A percentile compares a stretch with the other conserved stretches of the same genome.
phyloP scores from a whole-genome alignment of 2,113 vertebrate species.

The Fulica atra region DNA sequence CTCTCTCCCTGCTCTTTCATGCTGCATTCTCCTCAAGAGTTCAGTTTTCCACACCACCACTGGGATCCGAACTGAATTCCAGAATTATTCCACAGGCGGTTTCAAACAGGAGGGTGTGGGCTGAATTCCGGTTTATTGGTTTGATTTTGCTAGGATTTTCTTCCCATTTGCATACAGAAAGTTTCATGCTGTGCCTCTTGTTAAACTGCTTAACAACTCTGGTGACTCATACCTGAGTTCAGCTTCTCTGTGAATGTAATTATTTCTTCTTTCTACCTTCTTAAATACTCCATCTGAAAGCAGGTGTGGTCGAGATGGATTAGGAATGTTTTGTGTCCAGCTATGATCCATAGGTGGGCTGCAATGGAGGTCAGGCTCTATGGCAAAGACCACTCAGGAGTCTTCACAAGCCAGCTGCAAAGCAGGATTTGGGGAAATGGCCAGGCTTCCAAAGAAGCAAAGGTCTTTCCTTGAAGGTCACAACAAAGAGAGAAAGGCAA shows the following conservation, averaged over 20 bases:
- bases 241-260: neutral
- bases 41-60: neutral
- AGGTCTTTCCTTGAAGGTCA: neutral
- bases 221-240: neutral
- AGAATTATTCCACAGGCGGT: neutral
- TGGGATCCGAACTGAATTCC: neutral
- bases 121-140: neutral
- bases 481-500: neutral
- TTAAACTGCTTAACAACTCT: neutral
- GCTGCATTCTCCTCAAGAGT: neutral
- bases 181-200: neutral
- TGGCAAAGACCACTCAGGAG: neutral
- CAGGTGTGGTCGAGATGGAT: neutral
- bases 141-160: neutral
- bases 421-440: neutral
- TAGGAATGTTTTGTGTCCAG: neutral
- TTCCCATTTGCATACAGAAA: neutral
- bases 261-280: neutral
- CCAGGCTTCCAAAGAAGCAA: neutral
- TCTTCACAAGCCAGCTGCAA: neutral
- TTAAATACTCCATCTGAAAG: neutral
- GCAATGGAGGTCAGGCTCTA: neutral
- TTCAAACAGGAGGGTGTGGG: neutral
- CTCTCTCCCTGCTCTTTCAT: neutral
- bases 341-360: rapidly evolving